Conservation (phyloP, 2,888 invertebrate genomes). For the Eurytoma adleriae region DNA sequence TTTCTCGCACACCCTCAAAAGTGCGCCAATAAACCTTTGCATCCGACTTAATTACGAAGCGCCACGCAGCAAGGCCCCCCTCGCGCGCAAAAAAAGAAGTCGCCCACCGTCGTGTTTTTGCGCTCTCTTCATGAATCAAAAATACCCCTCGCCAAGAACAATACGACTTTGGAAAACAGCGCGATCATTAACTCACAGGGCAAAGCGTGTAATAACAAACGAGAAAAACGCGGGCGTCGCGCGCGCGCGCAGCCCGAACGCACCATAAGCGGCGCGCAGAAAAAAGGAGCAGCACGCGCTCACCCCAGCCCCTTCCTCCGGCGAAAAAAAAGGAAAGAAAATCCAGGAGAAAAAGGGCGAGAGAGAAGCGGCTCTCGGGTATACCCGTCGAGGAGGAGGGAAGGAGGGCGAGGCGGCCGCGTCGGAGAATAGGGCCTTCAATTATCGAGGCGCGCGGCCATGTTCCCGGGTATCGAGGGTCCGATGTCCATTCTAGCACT, state of each 20-base stretch:
- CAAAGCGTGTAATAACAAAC: neutral
- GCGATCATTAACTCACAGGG: neutral
- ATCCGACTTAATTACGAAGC: too few relatives aligned
- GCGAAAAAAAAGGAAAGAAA: too few relatives aligned
- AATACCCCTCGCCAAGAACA: too few relatives aligned
- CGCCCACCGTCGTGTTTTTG: too few relatives aligned
- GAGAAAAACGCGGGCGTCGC: neutral
- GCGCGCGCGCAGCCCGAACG: neutral
- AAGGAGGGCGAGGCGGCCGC: neutral
- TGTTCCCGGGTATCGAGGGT: neutral
- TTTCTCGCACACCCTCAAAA: too few relatives aligned
- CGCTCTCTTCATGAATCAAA: too few relatives aligned
- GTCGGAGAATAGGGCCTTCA: slow-evolving; percentile 28
- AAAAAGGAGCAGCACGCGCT: neutral
- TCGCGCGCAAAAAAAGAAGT: too few relatives aligned
- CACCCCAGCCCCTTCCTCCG: too few relatives aligned
- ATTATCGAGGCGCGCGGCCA: slow-evolving; percentile 30
- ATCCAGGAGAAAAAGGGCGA: neutral
- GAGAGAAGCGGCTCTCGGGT: neutral
- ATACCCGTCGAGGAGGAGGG: too few relatives aligned
- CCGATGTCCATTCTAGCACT: slow-evolving; percentile 18
- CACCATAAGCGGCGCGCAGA: neutral
- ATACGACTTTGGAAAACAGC: neutral
- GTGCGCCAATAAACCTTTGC: too few relatives aligned
- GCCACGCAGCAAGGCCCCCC: too few relatives aligned